phyloP scores from a whole-genome alignment of 2,113 vertebrate species.

The Alouatta palliata region DNA sequence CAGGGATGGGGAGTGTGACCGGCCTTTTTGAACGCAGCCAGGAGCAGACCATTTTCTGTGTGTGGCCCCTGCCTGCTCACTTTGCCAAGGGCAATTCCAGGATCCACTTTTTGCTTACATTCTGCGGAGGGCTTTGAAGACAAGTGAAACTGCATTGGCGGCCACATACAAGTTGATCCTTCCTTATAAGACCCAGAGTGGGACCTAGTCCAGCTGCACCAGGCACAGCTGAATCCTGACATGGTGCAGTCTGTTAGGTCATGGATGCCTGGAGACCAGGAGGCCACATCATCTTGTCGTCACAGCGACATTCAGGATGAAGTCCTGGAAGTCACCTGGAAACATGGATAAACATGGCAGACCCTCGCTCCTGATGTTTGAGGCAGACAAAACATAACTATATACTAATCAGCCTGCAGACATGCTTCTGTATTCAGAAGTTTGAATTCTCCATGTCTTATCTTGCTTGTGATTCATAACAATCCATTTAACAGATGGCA shows the following conservation, averaged over 20 bases:
- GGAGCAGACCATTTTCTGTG: not conserved
- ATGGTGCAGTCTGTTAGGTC: not conserved
- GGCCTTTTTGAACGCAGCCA: not conserved
- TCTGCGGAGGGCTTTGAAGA: not conserved
- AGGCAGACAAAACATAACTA: too few species aligned
- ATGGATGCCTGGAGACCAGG: not conserved
- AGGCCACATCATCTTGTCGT: not conserved
- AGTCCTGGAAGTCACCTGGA: not conserved
- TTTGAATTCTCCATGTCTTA: too few species aligned
- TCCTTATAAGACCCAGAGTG: not conserved
- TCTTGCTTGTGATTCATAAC: not conserved
- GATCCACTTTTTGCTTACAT: not conserved
- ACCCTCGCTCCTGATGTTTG: not conserved
- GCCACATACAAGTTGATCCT: not conserved
- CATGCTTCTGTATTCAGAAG: not conserved
- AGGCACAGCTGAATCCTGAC: not conserved
- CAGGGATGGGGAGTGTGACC: not conserved
- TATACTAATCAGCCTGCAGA: too few species aligned
- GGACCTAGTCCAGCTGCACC: not conserved
- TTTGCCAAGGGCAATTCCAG: not conserved
- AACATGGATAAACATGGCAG: fast-evolving
- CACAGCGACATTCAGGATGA: not conserved
- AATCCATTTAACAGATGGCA: not conserved
- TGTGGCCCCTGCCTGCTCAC: not conserved
- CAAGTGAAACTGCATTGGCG: not conserved